Base-by-base conservation (phyloP, 92 coral and sea anemone species). In the Actinostola sp. region DNA sequence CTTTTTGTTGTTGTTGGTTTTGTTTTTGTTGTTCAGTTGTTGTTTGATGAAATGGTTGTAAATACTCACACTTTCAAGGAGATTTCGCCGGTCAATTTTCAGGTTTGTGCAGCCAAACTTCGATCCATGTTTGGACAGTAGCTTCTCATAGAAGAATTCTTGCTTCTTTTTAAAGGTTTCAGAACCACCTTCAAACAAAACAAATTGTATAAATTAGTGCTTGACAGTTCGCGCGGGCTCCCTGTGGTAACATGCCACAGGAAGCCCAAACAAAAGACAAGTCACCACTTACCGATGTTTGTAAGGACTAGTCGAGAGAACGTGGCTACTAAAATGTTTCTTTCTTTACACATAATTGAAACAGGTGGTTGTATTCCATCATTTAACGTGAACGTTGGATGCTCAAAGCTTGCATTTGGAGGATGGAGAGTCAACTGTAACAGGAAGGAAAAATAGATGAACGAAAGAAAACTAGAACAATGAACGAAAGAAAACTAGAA, bases 61-160 rank as follows among this genome's bases (percentile, higher is more conserved):
- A 76, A 23, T n/a, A 84, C 98, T 88, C 77, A 94, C 98, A 73
- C 98, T 93, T 61, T 93, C 96, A 41, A 93, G 72, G 14, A 92
- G 75, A 64, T 86, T 83, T 25, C 53, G 56, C 5, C 98, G 89
- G 67, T 91, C 55, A 28, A 94, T 87, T 72, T 82, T 88, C 67
- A 94, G 68, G 15, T 70, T 62, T 0, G 87, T 72, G 52, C 77
- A 65, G 27, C 82, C 90, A 38, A 32, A 30, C 76, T 72, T 87
- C 20, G 76, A 63, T 1, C 92, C 92, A 65, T 85, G 98, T 36
- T 88, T 67, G 13, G 88, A 65, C 19, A 79, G 64, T 19, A 94
- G 72, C 52, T 86, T 81, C 31, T 82, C 85, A 67, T 82, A 81
- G 74, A 94, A 94, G 85, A 91, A 88, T 55, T 76, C 84, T 25